Evolutionary conservation across 1,140 invertebrate species (phyloP).

Genomic region (Drosophila fuyamai): DNA sequence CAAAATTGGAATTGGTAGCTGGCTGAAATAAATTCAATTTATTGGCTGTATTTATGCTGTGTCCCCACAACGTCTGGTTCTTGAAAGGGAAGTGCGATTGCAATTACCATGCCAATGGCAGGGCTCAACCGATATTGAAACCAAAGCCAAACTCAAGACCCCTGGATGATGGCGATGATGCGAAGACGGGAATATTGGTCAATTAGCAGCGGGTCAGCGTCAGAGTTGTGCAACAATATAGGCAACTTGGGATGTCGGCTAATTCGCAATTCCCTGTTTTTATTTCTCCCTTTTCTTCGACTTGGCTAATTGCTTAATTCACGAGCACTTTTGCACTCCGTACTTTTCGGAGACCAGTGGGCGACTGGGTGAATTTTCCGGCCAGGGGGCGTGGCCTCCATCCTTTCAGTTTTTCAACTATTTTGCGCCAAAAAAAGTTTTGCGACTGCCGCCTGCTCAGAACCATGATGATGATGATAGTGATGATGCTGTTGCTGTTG

Average conservation of each 20-base stretch:
- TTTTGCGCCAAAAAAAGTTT: slow-evolving; percentile 47
- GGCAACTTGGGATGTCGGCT: slow-evolving; percentile 25
- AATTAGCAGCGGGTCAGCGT: slow-evolving; percentile 30
- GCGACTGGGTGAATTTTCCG: neutral
- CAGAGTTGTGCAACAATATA: slow-evolving; percentile 26
- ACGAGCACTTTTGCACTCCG: slow-evolving; percentile 49
- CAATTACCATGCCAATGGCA: slow-evolving; percentile 50
- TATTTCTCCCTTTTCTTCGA: slow-evolving; percentile 20
- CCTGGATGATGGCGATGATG: slow-evolving; percentile 17
- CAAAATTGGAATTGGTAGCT: slow-evolving; percentile 48
- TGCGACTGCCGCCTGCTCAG: slow-evolving; percentile 11
- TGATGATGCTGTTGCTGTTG: slow-evolving; percentile 17
- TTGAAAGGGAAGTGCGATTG: too few relatives aligned
- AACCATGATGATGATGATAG: slow-evolving; percentile 17
- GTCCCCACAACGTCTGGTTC: slow-evolving; percentile 15
- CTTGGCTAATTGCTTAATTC: slow-evolving; percentile 67
- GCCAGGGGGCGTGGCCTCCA: slow-evolving; percentile 9
- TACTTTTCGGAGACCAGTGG: slow-evolving; percentile 14
- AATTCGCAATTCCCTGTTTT: slow-evolving; percentile 40
- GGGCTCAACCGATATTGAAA: slow-evolving; percentile 2
- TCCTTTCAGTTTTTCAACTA: slow-evolving; percentile 38
- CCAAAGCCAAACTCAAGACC: slow-evolving; percentile 2
- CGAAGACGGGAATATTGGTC: slow-evolving; percentile 39
- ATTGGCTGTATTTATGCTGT: slow-evolving; percentile 59
- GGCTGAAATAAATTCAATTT: slow-evolving; percentile 71